phyloP scores from a whole-genome alignment of 1,140 invertebrate genomes.

The Arctopsyche grandis region DNA sequence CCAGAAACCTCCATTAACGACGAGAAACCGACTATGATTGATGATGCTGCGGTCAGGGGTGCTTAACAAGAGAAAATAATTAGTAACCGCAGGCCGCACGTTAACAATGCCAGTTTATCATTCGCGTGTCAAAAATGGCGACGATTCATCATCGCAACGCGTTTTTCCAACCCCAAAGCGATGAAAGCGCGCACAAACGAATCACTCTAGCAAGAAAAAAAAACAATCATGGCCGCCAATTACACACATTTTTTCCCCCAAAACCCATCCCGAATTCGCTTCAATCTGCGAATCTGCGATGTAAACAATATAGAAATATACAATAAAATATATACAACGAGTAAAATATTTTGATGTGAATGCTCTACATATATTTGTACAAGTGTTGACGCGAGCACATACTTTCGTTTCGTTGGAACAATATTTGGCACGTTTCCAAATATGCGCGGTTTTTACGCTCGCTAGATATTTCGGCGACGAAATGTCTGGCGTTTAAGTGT shows the following conservation, averaged over 20 bases:
- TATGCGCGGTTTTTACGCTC: not conserved
- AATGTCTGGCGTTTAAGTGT: not conserved
- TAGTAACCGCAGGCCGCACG: not conserved
- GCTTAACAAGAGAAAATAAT: constrained; percentile 4
- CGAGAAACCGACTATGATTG: not conserved
- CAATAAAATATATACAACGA: too few species aligned
- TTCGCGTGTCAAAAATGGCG: not conserved
- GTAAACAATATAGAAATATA: not conserved
- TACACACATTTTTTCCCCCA: not conserved
- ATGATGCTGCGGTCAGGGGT: not conserved
- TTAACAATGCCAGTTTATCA: not conserved
- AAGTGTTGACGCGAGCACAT: not conserved
- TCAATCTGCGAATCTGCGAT: too few species aligned
- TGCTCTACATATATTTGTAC: not conserved
- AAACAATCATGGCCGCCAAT: too few species aligned
- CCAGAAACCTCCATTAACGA: constrained; percentile 3
- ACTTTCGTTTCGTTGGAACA: not conserved
- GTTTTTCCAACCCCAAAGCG: too few species aligned
- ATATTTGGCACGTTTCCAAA: not conserved
- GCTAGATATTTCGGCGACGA: not conserved
- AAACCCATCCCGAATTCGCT: not conserved
- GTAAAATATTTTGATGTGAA: not conserved
- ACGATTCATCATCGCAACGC: too few species aligned
- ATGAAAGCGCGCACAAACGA: too few species aligned
- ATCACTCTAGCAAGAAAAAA: too few species aligned